Evolutionary conservation across 2,888 invertebrate genomes (phyloP).

Genomic region (Papilio gigon): DNA sequence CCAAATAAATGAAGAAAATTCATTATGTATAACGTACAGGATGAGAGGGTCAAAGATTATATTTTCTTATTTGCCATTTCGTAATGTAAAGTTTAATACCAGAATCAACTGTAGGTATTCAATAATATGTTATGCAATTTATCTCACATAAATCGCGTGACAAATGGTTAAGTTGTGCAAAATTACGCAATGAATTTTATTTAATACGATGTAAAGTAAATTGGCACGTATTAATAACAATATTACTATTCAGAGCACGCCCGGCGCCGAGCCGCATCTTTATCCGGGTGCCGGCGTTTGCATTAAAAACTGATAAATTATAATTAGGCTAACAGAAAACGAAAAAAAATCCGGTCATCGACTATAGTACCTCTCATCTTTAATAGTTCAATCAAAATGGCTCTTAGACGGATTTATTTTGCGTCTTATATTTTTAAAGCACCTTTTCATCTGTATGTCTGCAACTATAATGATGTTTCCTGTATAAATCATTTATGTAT

Average conservation of each 20-base stretch:
- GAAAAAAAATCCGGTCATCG: no score
- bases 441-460: no score
- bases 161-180: constrained; percentile 20
- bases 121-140: not conserved
- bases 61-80: not conserved
- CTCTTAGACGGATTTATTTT: no score
- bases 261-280: constrained; percentile 6
- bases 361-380: no score
- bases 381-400: no score
- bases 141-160: not conserved
- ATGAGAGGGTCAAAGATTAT: not conserved
- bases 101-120: not conserved
- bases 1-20: not conserved
- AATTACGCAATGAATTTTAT: constrained; percentile 20
- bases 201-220: constrained; percentile 31
- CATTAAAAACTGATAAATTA: constrained; percentile 20
- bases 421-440: no score
- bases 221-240: constrained; percentile 25
- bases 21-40: not conserved
- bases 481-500: no score
- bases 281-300: constrained; percentile 31
- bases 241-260: constrained; percentile 37
- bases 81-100: not conserved
- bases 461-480: no score
- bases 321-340: constrained; percentile 19